Base-by-base conservation (phyloP, 2,113 vertebrate genomes). In the Gracilinanus agilis region DNA sequence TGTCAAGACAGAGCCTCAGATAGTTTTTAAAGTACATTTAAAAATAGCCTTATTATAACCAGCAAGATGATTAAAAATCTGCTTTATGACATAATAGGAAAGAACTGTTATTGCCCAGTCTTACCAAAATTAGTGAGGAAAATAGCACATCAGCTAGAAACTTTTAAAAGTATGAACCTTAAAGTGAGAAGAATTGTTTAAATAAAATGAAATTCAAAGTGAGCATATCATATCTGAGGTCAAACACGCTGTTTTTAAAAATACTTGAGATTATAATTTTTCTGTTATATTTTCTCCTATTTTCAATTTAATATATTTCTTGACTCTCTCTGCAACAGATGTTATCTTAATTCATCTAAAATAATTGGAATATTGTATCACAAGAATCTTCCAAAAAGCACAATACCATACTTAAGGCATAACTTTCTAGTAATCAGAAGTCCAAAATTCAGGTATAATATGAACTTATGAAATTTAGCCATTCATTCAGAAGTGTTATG, bases 301-400 rank as follows among this genome's bases (percentile, higher is more conserved):
- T 94, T 96, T 96, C 90, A 23, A 2, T 83, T 89, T 44, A 34
- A 89, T 90, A 67, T 95, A 8, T 91, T 92, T 90, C 44, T 94
- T 92, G n/a, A 89, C n/a, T 94, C 34, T 91, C 54, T 83, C 7
- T 23, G 67, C n/a, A 40, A 83, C n/a, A 19, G 16, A 75, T n/a
- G 12, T 7, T 75, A n/a, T 83, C 67, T 40, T 83, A 40, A 83
- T 83, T 7, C 67, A 16, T 83, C n/a, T 19, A 40, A 83, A 83
- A 83, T 83, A 83, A 83, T 40, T 83, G n/a, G 40, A 83, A 19
- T 83, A 83, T 83, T 21, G 67, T 83, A 19, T 83, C n/a, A 83
- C 19, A 83, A 83, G n/a, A 40, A 40, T 40, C 21, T 83, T 83
- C 16, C n/a, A 83, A 34, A 40, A 83, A 40, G 67, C 13, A 75